Conservation (phyloP, 2,113 vertebrate species). For the Protobothrops mucrosquamatus region DNA sequence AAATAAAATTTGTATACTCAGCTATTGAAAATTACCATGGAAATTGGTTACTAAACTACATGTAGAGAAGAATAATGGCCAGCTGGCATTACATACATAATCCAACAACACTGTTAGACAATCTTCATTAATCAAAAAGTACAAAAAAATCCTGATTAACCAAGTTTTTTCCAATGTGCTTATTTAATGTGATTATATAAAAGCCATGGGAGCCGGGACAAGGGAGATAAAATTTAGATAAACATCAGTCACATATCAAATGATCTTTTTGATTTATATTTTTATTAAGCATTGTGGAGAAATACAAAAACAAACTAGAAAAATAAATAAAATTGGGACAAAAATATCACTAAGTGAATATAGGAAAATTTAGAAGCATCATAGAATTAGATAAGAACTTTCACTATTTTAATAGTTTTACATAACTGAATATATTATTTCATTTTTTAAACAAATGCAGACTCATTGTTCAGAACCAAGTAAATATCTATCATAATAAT, state of each 20-base stretch:
- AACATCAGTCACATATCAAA: not conserved
- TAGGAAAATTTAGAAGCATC: not conserved
- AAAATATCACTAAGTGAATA: not conserved
- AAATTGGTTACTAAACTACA: constrained; percentile 22
- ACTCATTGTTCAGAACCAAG: not conserved
- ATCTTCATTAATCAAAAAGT: not conserved
- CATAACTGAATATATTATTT: not conserved
- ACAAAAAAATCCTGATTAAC: not conserved
- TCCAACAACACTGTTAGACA: constrained; percentile 5
- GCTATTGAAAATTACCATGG: not conserved
- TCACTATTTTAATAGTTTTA: not conserved
- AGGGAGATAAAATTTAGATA: not conserved
- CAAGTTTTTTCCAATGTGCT: constrained; percentile 2
- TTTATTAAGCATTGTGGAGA: not conserved
- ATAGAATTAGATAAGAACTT: not conserved
- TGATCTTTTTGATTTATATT: not conserved
- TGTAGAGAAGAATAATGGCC: constrained; percentile 13
- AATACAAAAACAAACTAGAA: not conserved
- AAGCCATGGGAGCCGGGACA: not conserved
- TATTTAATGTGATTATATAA: constrained; percentile 10
- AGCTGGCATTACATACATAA: constrained; percentile 15
- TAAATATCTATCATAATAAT: not conserved
- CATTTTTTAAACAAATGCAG: not conserved
- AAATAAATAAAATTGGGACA: not conserved
- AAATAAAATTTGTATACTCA: not conserved